phyloP scores from a whole-genome alignment of 2,888 invertebrate genomes.

The Zaprionus obscuricornis region DNA sequence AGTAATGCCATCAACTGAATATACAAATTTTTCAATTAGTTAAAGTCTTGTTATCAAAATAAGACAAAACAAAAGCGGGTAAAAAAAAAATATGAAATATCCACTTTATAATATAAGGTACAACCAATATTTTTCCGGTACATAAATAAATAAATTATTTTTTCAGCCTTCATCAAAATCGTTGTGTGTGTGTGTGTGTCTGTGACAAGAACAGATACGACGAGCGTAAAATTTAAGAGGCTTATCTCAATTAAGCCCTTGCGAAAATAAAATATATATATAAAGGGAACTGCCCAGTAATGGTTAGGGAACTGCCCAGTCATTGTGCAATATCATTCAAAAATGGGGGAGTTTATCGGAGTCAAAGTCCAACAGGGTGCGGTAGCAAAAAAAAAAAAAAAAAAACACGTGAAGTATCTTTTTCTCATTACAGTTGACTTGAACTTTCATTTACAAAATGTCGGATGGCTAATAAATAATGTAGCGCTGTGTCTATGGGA shows the following conservation, averaged over 20 bases:
- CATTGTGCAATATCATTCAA: conserved; percentile 11
- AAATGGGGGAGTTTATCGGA: conserved; percentile 32
- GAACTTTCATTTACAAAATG: conserved; percentile 13
- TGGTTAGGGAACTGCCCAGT: conserved; percentile 16
- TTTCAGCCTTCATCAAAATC: no score
- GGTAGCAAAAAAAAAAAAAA: not conserved
- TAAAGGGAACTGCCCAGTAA: no score
- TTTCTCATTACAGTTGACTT: not conserved
- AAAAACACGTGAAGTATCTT: not conserved
- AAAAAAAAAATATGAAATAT: no score
- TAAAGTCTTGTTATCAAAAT: no score
- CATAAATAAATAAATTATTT: no score
- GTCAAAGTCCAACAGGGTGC: not conserved
- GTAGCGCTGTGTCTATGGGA: not conserved
- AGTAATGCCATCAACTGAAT: no score
- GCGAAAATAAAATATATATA: no score
- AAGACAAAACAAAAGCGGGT: no score
- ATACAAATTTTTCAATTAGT: no score
- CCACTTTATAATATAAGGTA: no score
- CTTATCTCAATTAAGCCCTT: conserved; percentile 42
- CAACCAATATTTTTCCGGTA: no score
- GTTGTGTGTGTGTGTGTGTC: no score
- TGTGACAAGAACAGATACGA: conserved; percentile 11
- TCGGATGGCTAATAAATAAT: not conserved
- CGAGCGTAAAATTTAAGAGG: conserved; percentile 37